Conservation (phyloP, 1,140 invertebrate genomes). For the Episyrphus balteatus region DNA sequence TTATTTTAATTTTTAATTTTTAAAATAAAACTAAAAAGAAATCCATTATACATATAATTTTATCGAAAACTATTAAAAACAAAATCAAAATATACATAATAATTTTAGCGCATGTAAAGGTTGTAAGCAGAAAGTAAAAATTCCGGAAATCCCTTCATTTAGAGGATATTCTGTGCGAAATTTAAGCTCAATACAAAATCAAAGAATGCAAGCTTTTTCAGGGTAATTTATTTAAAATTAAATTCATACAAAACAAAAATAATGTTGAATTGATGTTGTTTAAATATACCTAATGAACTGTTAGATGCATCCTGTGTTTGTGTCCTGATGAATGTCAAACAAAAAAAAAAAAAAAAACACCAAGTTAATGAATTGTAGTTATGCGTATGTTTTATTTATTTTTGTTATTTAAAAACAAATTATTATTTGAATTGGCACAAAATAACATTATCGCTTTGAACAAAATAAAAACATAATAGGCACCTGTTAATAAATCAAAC, state of each 20-base stretch:
- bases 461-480: too few relatives aligned
- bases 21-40: too few relatives aligned
- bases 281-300: constrained; percentile 1
- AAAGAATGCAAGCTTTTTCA: constrained; percentile 24
- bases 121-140: constrained; percentile 27
- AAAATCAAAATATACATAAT: neutral
- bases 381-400: neutral
- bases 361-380: neutral
- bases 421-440: too few relatives aligned
- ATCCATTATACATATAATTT: too few relatives aligned
- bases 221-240: constrained; percentile 23
- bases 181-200: constrained; percentile 21
- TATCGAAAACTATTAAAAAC: neutral
- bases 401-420: too few relatives aligned
- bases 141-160: constrained; percentile 33
- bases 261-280: constrained; percentile 1
- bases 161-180: constrained; percentile 30
- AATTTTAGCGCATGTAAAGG: constrained; percentile 28
- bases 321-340: neutral
- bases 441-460: too few relatives aligned
- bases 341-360: too few relatives aligned
- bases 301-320: neutral
- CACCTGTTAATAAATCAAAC: too few relatives aligned
- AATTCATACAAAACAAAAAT: constrained; percentile 4
- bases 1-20: too few relatives aligned